Base-by-base conservation (phyloP, 2,888 invertebrate genomes). In the Dexiosoma caninum region DNA sequence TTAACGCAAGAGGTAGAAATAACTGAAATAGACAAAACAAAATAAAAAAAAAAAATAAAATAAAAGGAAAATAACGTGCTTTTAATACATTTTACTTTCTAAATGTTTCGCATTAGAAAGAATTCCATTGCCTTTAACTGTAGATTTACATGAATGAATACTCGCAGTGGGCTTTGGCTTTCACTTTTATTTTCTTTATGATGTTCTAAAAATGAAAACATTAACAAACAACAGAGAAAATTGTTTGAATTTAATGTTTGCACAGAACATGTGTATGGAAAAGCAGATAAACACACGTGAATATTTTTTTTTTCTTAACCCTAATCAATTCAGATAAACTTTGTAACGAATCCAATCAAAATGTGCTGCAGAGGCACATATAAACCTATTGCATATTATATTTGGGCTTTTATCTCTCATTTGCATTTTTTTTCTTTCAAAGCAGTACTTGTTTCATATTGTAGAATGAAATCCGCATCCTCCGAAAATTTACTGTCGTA, bases 141-240 rank as follows among this genome's bases (percentile, higher is more conserved):
- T 60, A 32, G 42, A 46, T 64, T 59, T 75, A 30, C 69, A 51
- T 59, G 53, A 51, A 75, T 70, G 59, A 35, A 27, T 6, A 5
- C 30, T 70, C 16, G 32, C 4, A 23, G 70, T 19, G n/a, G n/a
- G n/a, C n/a, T n/a, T n/a, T n/a, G n/a, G 42, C 30, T 72, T 74
- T 74, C 69, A 14, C n/a, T 64, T 64, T 70, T 49, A 27, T 64
- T 49, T 77, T 46, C 5, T 77, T 64, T 57, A 62, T 64, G 40
- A 70, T 55, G 46, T 55, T 5, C 9, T 62, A 70, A 30, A 75
- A 46, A 16, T 19, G 42, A 70, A 53, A 66, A 66, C 51, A 70
- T 75, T 59, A 66, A 66, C 70, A 80, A 75, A 66, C 75, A 80
- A 44, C 64, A 55, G n/a, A 51, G n/a, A 51, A 66, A 80, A 75